Evolutionary conservation across 2,888 invertebrate species (phyloP).

Genomic region (Synanthedon vespiformis): DNA sequence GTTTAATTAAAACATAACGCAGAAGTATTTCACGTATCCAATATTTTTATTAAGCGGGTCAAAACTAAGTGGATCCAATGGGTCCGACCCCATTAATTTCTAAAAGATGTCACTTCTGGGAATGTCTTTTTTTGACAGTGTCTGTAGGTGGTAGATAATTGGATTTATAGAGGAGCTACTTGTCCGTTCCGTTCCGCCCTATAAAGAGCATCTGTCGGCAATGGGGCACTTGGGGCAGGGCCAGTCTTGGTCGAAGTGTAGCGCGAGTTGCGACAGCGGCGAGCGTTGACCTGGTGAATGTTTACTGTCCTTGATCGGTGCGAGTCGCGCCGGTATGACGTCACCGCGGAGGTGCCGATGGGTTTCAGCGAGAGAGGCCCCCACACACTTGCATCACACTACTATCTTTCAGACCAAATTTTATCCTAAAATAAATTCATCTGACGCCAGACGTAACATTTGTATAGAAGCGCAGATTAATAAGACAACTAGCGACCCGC

Average conservation of each 20-base stretch:
- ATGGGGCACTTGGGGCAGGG: slow-evolving; percentile 14
- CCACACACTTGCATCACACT: not conserved
- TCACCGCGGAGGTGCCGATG: slow-evolving; percentile 62
- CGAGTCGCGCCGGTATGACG: slow-evolving; percentile 46
- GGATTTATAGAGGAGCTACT: not conserved
- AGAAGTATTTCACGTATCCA: no score
- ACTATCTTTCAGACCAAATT: no score
- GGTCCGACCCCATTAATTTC: no score
- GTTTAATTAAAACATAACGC: no score
- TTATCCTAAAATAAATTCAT: not conserved
- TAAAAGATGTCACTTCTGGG: no score
- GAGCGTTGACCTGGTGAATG: slow-evolving; percentile 65
- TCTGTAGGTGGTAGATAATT: no score
- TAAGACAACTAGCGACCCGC: no score
- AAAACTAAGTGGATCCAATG: no score
- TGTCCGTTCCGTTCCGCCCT: not conserved
- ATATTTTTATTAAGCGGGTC: no score
- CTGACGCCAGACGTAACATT: no score
- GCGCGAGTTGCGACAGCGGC: slow-evolving; percentile 48
- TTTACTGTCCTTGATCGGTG: slow-evolving; percentile 64
- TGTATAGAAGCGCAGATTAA: no score
- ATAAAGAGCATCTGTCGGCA: not conserved
- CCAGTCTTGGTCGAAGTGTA: slow-evolving; percentile 40
- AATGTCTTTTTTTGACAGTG: no score
- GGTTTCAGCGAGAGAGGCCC: slow-evolving; percentile 50